A percentile compares a stretch with the other conserved stretches of the same genome.
phyloP scores from a whole-genome alignment of 2,113 vertebrate species.

The Neolamprologus brichardi region DNA sequence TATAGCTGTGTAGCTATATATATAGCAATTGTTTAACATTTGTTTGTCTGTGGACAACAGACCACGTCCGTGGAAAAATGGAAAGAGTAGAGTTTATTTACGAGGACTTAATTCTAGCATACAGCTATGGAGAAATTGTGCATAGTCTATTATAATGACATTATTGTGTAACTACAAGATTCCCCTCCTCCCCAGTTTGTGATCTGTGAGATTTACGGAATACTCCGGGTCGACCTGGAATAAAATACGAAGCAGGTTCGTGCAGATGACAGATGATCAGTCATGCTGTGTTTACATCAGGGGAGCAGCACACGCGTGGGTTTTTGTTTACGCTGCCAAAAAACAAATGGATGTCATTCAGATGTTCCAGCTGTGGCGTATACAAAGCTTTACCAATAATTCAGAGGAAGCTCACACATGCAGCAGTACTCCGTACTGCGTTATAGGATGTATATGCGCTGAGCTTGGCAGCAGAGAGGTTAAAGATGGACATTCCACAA shows the following conservation, averaged over 20 bases:
- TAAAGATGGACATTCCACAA: constrained; percentile 70
- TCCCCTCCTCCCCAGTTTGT: neutral
- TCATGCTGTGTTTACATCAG: neutral
- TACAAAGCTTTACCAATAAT: neutral
- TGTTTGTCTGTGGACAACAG: neutral
- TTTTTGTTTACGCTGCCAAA: neutral
- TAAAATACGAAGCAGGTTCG: neutral
- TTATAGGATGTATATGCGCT: neutral
- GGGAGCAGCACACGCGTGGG: neutral
- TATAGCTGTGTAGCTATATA: neutral
- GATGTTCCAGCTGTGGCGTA: neutral
- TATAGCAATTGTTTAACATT: neutral
- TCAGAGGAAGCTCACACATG: neutral
- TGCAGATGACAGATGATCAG: neutral
- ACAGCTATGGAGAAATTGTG: neutral
- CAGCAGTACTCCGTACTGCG: constrained; percentile 17
- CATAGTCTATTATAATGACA: neutral
- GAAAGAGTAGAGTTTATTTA: neutral
- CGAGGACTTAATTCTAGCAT: neutral
- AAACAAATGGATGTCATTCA: neutral
- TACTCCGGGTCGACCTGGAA: neutral
- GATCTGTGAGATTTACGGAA: neutral
- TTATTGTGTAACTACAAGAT: neutral
- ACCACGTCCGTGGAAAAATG: neutral
- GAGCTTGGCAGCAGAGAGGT: constrained; percentile 50